Conservation (phyloP, 2,797 vertebrate genomes). For the Gallinago nigripennis region DNA sequence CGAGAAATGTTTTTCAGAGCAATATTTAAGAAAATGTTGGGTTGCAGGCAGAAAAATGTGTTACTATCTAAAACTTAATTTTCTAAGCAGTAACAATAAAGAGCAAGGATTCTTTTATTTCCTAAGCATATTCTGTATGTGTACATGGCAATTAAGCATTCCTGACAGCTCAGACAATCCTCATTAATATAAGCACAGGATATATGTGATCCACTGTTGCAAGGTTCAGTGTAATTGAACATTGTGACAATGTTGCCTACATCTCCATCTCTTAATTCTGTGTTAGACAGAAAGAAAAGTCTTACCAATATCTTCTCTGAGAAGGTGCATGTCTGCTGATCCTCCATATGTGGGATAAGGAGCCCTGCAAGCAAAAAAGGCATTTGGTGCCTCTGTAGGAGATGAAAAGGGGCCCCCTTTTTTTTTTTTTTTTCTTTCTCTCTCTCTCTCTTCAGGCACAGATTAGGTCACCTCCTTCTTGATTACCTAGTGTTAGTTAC, state of each 20-base stretch:
- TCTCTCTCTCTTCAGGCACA: background rate
- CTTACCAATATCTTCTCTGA: conserved; percentile 64
- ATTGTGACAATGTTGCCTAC: background rate
- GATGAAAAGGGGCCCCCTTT: background rate
- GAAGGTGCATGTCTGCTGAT: conserved; percentile 59
- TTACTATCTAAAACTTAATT: background rate
- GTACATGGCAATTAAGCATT: background rate
- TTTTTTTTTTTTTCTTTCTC: background rate
- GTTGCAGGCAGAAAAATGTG: background rate
- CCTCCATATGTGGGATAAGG: conserved; percentile 48
- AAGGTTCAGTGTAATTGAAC: background rate
- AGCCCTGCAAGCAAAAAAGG: conserved; percentile 66
- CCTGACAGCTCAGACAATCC: background rate
- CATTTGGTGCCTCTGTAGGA: conserved; percentile 65
- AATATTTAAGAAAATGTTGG: background rate
- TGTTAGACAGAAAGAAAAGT: conserved; percentile 54
- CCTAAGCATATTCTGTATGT: background rate
- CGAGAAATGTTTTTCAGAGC: background rate
- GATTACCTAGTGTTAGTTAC: background rate
- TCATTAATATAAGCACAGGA: background rate
- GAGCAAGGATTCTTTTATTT: background rate
- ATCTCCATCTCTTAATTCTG: background rate
- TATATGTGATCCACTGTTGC: background rate
- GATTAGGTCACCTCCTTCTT: background rate
- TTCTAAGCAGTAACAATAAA: background rate